Base-by-base conservation (phyloP, 1,140 invertebrate genomes). In the Bradynema listronoti region DNA sequence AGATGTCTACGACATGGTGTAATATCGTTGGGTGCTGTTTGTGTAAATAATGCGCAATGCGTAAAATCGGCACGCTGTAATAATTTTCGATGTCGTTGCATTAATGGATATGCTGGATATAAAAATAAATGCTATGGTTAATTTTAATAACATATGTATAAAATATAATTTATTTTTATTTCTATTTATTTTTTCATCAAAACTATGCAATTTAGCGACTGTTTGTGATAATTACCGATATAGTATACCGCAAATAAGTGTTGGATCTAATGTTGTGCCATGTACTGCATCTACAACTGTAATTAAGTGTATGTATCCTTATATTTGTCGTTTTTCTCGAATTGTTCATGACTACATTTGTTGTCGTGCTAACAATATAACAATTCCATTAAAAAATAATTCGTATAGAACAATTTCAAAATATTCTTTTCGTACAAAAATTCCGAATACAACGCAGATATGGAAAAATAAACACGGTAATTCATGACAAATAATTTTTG, bases 281-380 rank as follows among this genome's bases (percentile, higher is more conserved):
- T 57, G 47, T 50, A 50, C 36, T 47, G 16, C 24, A 27, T 22
- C 27, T 25, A n/a, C 56, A 4, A 22, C 7, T 9, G 30, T 52
- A 33, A 57, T 46, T 34, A n/a, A 55, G 25, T 65, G 63, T 30
- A 42, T 54, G 27, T 34, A 50, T 25, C 58, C 29, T n/a, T 39
- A 59, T 16, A n/a, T 22, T 25, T 72, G 72, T 46, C 34, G 19
- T 29, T 72, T 63, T 36, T 73, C 68, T 6, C 63, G 62, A 34
- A 53, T 55, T 25, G 50, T 73, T 5, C 61, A 51, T 19, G 56
- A 62, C 22, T 73, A 73, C 33, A 61, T 73, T 51, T 73, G 71
- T 45, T 73, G 71, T 43, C 64, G 56, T n/a, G 25, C 66, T 4
- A 29, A 53, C 1, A 54, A 11, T 32, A 9, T 16, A 9, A n/a